A percentile compares a stretch with the other conserved stretches of the same genome.
These are phyloP conservation scores for Spinus pinus DNA, from an alignment of 2,797 vertebrate genomes.

Conservation along the genomic window DNA sequence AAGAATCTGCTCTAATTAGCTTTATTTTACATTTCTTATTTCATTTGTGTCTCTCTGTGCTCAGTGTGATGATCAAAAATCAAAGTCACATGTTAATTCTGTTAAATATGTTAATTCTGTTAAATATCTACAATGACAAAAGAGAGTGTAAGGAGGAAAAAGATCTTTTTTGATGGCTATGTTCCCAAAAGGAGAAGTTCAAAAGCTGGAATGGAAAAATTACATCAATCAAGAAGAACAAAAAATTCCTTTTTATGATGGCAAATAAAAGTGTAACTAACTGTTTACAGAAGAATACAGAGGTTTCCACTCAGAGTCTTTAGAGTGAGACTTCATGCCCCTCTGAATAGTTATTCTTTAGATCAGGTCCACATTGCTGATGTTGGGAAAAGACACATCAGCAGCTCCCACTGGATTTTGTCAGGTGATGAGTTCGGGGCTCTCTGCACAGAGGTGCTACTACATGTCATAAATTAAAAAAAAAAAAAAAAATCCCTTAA, in stretches of 20 bases:
- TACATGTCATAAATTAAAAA: neutral
- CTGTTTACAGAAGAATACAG: neutral
- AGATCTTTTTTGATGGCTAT: neutral
- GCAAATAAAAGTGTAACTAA: neutral
- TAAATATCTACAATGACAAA: neutral
- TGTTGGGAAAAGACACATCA: neutral
- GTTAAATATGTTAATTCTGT: neutral
- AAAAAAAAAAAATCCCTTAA: neutral
- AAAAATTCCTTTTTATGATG: neutral
- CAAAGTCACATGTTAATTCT: neutral
- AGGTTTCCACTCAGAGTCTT: neutral
- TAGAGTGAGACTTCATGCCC: neutral
- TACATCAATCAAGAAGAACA: neutral
- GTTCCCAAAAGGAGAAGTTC: neutral
- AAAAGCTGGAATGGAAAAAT: neutral
- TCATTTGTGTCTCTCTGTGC: neutral
- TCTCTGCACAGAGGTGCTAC: neutral
- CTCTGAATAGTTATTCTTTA: neutral
- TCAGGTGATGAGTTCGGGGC: neutral
- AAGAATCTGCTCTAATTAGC: neutral
- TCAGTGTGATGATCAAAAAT: neutral
- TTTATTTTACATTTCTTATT: neutral
- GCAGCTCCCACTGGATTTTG: rapidly evolving
- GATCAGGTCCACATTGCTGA: neutral
- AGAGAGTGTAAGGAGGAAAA: neutral